These are phyloP conservation scores for Drosophila leontia DNA, from an alignment of 1,140 invertebrate species.

Conservation along the genomic window DNA sequence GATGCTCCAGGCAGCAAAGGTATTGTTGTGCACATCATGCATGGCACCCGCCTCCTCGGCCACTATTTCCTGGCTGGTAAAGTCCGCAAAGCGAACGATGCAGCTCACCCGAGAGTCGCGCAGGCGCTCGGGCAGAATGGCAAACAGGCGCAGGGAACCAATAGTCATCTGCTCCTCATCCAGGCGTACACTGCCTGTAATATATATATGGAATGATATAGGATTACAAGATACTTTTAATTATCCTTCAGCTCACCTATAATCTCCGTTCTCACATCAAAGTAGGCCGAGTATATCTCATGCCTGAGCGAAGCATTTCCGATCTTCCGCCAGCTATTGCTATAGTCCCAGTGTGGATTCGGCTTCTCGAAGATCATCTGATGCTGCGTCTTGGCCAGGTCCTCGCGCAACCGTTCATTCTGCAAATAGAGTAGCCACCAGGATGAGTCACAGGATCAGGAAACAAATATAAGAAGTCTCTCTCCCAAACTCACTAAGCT, in stretches of 20 bases:
- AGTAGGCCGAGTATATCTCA: slow-evolving; percentile 79
- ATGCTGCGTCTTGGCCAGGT: slow-evolving; percentile 62
- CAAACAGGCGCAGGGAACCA: slow-evolving; percentile 73
- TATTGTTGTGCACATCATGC: slow-evolving; percentile 77
- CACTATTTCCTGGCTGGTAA: slow-evolving; percentile 56
- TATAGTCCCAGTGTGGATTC: slow-evolving; percentile 72
- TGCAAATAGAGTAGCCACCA: slow-evolving; percentile 27
- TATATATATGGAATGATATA: neutral
- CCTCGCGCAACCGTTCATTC: slow-evolving; percentile 73
- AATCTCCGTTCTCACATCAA: slow-evolving; percentile 74
- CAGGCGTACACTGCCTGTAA: slow-evolving; percentile 54
- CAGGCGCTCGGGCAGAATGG: slow-evolving; percentile 66
- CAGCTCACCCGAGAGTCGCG: slow-evolving; percentile 63
- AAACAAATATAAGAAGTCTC: neutral
- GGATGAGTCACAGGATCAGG: neutral
- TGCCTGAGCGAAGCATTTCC: slow-evolving; percentile 63
- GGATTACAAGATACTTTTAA: neutral
- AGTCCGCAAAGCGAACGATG: slow-evolving; percentile 72
- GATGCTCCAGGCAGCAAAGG: slow-evolving; percentile 75
- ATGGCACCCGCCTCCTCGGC: slow-evolving; percentile 68
- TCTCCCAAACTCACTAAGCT: slow-evolving; percentile 69
- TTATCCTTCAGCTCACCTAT: slow-evolving; percentile 37
- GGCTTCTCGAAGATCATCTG: slow-evolving; percentile 65
- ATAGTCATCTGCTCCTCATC: slow-evolving; percentile 61
- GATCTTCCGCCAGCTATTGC: slow-evolving; percentile 76